Base-by-base conservation (phyloP, 2,797 vertebrate genomes). In the Lateolabrax maculatus region DNA sequence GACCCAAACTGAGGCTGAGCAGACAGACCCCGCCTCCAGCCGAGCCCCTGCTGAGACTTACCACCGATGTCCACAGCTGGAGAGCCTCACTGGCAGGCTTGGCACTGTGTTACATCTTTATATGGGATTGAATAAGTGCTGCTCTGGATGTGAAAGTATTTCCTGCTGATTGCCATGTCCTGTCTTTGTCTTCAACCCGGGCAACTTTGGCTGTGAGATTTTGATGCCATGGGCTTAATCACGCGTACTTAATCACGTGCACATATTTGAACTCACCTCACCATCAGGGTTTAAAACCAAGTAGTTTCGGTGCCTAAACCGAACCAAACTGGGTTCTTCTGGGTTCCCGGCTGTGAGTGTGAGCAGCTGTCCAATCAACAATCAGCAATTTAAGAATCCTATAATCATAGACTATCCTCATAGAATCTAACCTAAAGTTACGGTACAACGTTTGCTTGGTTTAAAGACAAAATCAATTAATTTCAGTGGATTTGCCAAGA, bases 61-160 rank as follows among this genome's bases (percentile, higher is more conserved):
- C 66, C 56, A 69, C 16, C 75, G 67, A 39, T n/a, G 29, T 75
- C 36, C 77, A 70, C 72, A 81, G 80, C 77, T 81, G 83, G 79
- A 81, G 75, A 71, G 52, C 53, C 52, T 65, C 27, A 23, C 23
- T 48, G 7, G 21, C 55, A 72, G 62, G 18, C 37, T 55, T 34
- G 66, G 61, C 57, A 69, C 63, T 67, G 71, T 48, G 75, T 67
- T 61, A 44, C 70, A 85, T 75, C 34, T 76, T 78, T 36, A 39
- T 13, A 34, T 18, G 72, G 37, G 51, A 79, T 21, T 71, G 18
- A 81, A 68, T 49, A 46, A 81, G 64, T 41, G 71, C 57, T 73
- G 52, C 27, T 74, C 37, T 36, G 3, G 15, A 72, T 75, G 56
- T 67, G 48, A 75, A 58, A 52, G 58, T 41, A 31, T 43, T 36